Base-by-base conservation (phyloP, 2,113 vertebrate genomes). In the Rallus limicola region DNA sequence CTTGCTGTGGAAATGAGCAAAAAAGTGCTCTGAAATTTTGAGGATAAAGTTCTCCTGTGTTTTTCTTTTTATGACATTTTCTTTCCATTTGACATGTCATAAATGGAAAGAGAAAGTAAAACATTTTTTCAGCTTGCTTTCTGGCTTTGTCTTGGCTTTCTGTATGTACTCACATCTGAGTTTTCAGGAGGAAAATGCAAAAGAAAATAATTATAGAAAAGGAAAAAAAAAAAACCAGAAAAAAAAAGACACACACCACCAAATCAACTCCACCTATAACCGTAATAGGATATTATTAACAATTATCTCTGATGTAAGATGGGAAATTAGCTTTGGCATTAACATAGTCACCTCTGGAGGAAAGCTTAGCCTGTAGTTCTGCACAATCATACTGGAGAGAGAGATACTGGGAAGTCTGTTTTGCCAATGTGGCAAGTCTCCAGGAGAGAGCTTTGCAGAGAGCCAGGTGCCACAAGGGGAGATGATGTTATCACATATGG, bases 321-420 rank as follows among this genome's bases (percentile, higher is more conserved):
- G 17, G 38, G 13, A 65, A 65, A 70, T 67, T n/a, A 67, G 3
- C 14, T 75, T 50, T 82, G 21, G 6, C 8, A 9, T 44, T 70
- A 40, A 12, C n/a, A n/a, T 7, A 42, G n/a, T 26, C 5, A 26
- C 14, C 5, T 44, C 36, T 65, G 70, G 68, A 50, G n/a, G 26
- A 58, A 33, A 23, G n/a, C 10, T 63, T 14, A 12, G 24, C 6
- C 6, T 48, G 14, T 53, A 53, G 40, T 20, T 31, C 52, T 67
- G 24, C 3, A 1, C 17, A 46, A 44, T 38, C 1, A 0, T 1
- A 0, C 20, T 29, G 24, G 10, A 60, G 14, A 58, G 5, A n/a
- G 36, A 75, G 17, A 13, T n/a, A 23, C 0, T 34, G 44, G 44
- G 26, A 56, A 46, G 21, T 48, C 28, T 46, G 8, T 25, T 52